A percentile compares a stretch with the other conserved stretches of the same genome.
These are phyloP conservation scores for Chlorospingus semifuscus DNA, from an alignment of 2,797 vertebrate species.

Conservation along the genomic window DNA sequence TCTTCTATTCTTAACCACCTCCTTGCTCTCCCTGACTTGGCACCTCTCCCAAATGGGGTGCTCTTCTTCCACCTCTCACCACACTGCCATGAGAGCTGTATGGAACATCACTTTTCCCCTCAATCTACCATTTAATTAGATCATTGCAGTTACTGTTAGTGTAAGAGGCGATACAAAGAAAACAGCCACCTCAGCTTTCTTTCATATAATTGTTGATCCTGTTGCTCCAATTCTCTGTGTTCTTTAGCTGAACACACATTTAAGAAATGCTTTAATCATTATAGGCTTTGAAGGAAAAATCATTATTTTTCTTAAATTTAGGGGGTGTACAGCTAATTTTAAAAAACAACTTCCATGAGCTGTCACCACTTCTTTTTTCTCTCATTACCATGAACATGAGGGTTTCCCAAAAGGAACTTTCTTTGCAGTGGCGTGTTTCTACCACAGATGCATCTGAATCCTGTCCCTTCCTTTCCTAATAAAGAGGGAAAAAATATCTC, in stretches of 20 bases:
- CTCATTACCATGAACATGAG: background rate
- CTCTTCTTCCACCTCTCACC: background rate
- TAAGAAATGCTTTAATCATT: background rate
- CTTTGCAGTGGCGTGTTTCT: background rate
- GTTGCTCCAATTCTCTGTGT: background rate
- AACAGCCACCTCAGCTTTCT: background rate
- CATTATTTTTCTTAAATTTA: background rate
- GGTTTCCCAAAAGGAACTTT: background rate
- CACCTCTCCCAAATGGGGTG: background rate
- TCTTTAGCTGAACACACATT: background rate
- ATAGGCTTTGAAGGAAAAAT: background rate
- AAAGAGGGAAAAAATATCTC: background rate
- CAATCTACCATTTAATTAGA: background rate
- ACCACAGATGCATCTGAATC: background rate
- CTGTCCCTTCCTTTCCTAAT: background rate
- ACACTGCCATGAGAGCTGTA: background rate
- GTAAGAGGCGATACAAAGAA: background rate
- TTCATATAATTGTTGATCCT: background rate
- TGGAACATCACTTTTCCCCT: accelerated
- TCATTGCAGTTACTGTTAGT: background rate
- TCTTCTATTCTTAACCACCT: background rate
- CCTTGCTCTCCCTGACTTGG: background rate
- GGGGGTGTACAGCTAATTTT: background rate
- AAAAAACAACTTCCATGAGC: background rate
- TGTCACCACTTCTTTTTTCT: background rate